Base-by-base conservation (phyloP, 2,888 invertebrate genomes). In the Xestoiulus laeticollis region DNA sequence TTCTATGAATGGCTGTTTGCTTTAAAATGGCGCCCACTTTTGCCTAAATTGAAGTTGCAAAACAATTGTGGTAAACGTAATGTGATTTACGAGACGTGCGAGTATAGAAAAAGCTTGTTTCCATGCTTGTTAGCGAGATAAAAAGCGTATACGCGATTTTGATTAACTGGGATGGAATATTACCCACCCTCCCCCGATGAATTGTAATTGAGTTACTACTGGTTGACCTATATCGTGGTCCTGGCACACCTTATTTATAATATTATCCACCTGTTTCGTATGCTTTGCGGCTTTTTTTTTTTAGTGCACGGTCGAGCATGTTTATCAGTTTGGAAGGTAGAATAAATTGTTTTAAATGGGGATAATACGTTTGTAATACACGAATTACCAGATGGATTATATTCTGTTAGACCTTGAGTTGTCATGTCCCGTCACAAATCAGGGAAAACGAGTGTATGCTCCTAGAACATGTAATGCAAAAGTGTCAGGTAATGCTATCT, bases 131-230 rank as follows among this genome's bases (percentile, higher is more conserved):
- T 68, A 68, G 26, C 22, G 68, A 68, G 26, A 53, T 5, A 48
- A 48, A n/a, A n/a, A 48, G 14, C 5, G 48, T 14, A 19, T 48
- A 19, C 5, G 53, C 1, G 53, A 68, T 68, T 68, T 68, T 68
- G 68, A 68, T 68, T 68, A 26, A 68, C 68, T 26, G 19, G 26
- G 68, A 68, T 68, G 68, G 68, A 26, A 19, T n/a, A 3, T 19
- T 26, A 68, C 68, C n/a, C n/a, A n/a, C n/a, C n/a, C n/a, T n/a
- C 68, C 68, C 68, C 68, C 68, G 26, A 68, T 19, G 68, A 68
- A 68, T 68, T 68, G 68, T 68, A 68, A 68, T 68, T 68, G 68
- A 68, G 68, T 68, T 68, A 68, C 68, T 68, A 68, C 68, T 68
- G 68, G 26, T 26, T 68, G 68, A 68, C 68, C 68, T 68, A 68